Percentiles rank a stretch among this genome's conserved stretches.
Conservation (phyloP, 1,140 invertebrate genomes). For the Micrasema longulum region DNA sequence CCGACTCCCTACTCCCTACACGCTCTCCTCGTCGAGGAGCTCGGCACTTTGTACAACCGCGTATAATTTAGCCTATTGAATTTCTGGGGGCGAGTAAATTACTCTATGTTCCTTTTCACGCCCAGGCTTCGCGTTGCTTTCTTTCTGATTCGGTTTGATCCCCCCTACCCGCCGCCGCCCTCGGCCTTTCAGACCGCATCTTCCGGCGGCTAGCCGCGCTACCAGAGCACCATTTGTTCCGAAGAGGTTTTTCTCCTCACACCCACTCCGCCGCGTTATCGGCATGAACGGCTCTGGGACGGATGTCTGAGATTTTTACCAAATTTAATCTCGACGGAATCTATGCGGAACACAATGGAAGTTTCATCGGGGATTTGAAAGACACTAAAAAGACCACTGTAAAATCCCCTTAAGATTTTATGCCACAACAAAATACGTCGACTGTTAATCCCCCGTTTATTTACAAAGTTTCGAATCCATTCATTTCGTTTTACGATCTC, state of each 20-base stretch:
- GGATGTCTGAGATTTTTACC: constrained; percentile 34
- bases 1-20: too few species aligned
- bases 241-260: constrained; percentile 30
- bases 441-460: too few species aligned
- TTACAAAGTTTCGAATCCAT: too few species aligned
- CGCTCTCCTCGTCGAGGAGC: background rate
- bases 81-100: constrained; percentile 12
- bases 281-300: constrained; percentile 35
- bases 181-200: constrained; percentile 32
- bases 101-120: constrained; percentile 7
- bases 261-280: constrained; percentile 11
- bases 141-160: constrained; percentile 25
- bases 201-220: constrained; percentile 31
- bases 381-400: background rate
- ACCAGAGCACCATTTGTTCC: constrained; percentile 39
- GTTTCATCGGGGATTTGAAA: background rate
- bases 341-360: constrained; percentile 31
- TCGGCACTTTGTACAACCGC: constrained; percentile 2
- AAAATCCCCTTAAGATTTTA: background rate
- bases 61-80: constrained; percentile 5
- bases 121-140: constrained; percentile 20
- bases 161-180: background rate
- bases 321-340: constrained; percentile 39
- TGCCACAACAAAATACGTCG: too few species aligned
- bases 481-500: too few species aligned